Conservation (phyloP, 2,113 vertebrate species). For the Myotis yumanensis region DNA sequence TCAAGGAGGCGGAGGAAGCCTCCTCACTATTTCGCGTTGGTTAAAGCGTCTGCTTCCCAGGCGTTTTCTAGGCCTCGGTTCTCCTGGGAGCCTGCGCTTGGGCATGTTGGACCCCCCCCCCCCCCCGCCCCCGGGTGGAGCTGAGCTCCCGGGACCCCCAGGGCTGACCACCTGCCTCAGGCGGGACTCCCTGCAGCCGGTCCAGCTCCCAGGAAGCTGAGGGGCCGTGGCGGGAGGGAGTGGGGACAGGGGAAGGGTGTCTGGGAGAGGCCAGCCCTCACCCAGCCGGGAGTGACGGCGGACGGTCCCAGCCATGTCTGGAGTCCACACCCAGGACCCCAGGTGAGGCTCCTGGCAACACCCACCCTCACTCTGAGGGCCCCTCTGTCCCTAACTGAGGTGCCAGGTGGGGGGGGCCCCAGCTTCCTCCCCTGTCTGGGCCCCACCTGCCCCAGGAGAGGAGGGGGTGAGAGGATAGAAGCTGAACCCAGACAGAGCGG, state of each 20-base stretch:
- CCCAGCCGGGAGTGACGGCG: no score
- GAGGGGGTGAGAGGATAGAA: background rate
- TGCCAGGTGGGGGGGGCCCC: no score
- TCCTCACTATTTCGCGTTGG: background rate
- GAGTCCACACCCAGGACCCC: background rate
- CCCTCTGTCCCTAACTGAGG: background rate
- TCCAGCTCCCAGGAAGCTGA: background rate
- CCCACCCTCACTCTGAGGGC: background rate
- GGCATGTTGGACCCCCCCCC: background rate
- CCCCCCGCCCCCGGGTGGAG: background rate
- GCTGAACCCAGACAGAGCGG: background rate
- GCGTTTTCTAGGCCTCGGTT: background rate
- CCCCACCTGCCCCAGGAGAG: background rate
- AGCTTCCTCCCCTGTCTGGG: background rate
- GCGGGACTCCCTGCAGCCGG: background rate
- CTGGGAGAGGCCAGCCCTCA: background rate
- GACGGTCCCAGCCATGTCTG: background rate
- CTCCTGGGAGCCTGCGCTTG: background rate
- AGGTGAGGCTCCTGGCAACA: background rate
- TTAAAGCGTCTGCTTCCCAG: background rate
- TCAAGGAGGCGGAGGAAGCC: background rate
- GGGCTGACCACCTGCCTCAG: background rate
- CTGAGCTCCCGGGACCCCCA: background rate
- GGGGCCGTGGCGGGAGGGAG: rapidly evolving
- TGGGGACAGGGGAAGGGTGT: no score